These are phyloP conservation scores for Eulemur albifrons DNA, from an alignment of 2,797 vertebrate genomes.

Conservation along the genomic window DNA sequence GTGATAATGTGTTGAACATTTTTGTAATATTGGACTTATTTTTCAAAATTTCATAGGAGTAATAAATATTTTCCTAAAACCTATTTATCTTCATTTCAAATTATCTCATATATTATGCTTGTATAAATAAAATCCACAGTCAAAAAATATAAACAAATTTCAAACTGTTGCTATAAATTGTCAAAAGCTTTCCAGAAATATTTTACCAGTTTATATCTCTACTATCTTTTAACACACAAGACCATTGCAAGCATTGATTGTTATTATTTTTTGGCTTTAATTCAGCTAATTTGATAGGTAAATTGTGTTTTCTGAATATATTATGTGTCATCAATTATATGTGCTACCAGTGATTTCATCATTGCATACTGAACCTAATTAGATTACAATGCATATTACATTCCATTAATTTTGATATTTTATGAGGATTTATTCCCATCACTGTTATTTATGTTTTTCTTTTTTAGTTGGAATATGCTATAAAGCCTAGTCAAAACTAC, in stretches of 20 bases:
- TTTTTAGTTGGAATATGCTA: not conserved
- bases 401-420: not conserved
- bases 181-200: not conserved
- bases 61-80: not conserved
- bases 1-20: not conserved
- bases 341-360: not conserved
- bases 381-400: not conserved
- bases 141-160: not conserved
- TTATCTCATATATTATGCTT: not conserved
- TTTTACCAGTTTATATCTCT: not conserved
- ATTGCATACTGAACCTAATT: not conserved
- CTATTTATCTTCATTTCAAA: not conserved
- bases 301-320: not conserved
- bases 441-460: constrained; percentile 11
- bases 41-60: not conserved
- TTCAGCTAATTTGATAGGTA: not conserved
- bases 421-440: not conserved
- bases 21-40: not conserved
- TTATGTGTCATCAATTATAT: not conserved
- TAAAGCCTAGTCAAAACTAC: not conserved
- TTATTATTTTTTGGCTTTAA: not conserved
- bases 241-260: not conserved
- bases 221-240: not conserved
- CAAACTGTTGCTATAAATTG: not conserved
- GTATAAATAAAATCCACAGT: not conserved